Percentiles rank a stretch among this genome's conserved stretches.
Evolutionary conservation across 2,888 invertebrate species (phyloP).

Genomic region (Cheilosia vulpina): DNA sequence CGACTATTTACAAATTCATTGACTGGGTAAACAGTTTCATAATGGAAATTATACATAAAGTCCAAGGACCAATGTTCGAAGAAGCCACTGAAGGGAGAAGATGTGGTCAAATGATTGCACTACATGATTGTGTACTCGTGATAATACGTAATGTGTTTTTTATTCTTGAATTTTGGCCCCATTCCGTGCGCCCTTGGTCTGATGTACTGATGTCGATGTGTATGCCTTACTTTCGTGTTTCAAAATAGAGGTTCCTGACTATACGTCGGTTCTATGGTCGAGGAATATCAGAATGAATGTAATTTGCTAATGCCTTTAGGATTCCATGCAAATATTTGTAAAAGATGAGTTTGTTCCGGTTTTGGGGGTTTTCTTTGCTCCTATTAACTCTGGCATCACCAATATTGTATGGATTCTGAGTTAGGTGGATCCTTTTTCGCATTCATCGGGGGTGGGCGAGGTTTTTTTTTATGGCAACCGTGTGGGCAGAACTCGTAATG

Average conservation of each 20-base stretch:
- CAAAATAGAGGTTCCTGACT: constrained; percentile 1
- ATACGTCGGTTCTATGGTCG: constrained; percentile 1
- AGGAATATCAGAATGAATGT: constrained; percentile 45
- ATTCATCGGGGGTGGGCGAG: too few species aligned
- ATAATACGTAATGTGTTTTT: constrained; percentile 6
- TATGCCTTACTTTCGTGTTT: constrained; percentile 36
- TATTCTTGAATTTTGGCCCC: background rate
- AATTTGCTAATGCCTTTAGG: constrained; percentile 61
- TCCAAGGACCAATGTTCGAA: constrained; percentile 4
- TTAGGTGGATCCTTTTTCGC: constrained; percentile 15
- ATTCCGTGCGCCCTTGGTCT: background rate
- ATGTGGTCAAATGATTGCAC: constrained; percentile 35
- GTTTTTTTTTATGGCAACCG: background rate
- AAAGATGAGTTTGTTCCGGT: constrained; percentile 25
- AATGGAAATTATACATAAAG: constrained; percentile 51
- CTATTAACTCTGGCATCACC: background rate
- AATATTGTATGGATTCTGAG: constrained; percentile 12
- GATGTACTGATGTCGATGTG: background rate
- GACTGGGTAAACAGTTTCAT: constrained; percentile 41
- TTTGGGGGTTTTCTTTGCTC: constrained; percentile 14
- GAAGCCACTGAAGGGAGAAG: background rate
- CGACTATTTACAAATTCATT: constrained; percentile 25
- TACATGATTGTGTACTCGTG: constrained; percentile 37
- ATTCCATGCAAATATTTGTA: constrained; percentile 58
- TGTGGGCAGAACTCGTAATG: constrained; percentile 20